Evolutionary conservation across 2,888 invertebrate genomes (phyloP).

Genomic region (Leptogaster cylindrica): DNA sequence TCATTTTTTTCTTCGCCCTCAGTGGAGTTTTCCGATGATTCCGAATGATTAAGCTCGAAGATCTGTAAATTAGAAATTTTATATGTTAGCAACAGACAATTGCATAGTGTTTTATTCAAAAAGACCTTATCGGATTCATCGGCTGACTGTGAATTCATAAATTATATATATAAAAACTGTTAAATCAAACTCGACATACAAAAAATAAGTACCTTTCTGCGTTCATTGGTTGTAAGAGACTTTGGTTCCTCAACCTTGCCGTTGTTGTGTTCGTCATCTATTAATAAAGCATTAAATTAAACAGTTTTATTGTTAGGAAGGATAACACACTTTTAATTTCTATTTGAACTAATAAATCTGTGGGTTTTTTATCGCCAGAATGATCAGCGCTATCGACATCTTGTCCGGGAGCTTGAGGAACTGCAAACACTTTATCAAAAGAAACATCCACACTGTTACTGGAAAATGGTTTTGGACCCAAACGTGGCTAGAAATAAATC

Average conservation of each 20-base stretch:
- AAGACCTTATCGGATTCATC: conserved; percentile 48
- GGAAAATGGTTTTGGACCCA: conserved; percentile 84
- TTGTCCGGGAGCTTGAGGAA: conserved; percentile 73
- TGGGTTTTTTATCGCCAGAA: conserved; percentile 50
- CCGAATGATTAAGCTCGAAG: conserved; percentile 60
- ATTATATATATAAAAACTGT: not conserved
- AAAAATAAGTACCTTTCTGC: conserved; percentile 68
- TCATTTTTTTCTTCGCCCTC: conserved; percentile 64
- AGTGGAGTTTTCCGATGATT: conserved; percentile 64
- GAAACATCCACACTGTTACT: conserved; percentile 79
- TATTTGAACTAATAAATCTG: conserved; percentile 61
- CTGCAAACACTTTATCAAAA: conserved; percentile 82
- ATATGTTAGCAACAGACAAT: not conserved
- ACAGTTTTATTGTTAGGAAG: not conserved
- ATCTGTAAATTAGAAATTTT: conserved; percentile 51
- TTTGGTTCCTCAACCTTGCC: conserved; percentile 69
- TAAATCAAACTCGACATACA: conserved; percentile 13
- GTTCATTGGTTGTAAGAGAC: conserved; percentile 79
- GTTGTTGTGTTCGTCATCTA: conserved; percentile 50
- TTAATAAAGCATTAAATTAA: conserved; percentile 46
- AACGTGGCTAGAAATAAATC: conserved; percentile 72
- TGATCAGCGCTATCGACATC: no score
- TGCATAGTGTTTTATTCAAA: conserved; percentile 1
- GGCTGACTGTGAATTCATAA: conserved; percentile 43
- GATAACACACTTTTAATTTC: conserved; percentile 65